phyloP scores from a whole-genome alignment of 2,113 vertebrate species.

The Megaceryle torquata region DNA sequence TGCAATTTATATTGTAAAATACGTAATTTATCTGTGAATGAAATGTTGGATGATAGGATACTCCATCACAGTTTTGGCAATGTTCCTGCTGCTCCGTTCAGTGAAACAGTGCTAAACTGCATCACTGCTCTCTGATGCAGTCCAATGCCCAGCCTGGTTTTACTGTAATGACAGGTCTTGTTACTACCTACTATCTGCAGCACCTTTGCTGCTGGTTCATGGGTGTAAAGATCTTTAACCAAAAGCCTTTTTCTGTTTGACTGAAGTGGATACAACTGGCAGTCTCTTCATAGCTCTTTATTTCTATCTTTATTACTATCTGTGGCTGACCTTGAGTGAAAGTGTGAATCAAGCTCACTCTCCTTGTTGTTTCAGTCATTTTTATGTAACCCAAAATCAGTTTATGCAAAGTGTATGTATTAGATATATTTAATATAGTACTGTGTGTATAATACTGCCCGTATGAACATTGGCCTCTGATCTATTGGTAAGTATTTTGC shows the following conservation, averaged over 20 bases:
- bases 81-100: not conserved
- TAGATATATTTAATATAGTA: not conserved
- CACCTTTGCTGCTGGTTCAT: not conserved
- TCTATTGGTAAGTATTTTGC: not conserved
- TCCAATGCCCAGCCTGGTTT: not conserved
- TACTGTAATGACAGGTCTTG: not conserved
- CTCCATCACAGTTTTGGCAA: not conserved
- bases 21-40: not conserved
- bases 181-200: not conserved
- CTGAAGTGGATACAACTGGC: not conserved
- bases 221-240: not conserved
- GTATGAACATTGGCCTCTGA: not conserved
- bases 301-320: not conserved
- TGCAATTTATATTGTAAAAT: not conserved
- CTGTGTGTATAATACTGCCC: not conserved
- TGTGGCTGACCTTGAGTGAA: not conserved
- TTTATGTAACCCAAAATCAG: not conserved
- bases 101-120: not conserved
- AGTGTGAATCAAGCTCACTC: not conserved
- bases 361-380: not conserved
- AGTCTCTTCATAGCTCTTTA: not conserved
- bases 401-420: not conserved
- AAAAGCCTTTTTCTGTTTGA: not conserved
- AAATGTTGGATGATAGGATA: rapidly evolving
- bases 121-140: not conserved